Evolutionary conservation across 1,140 invertebrate genomes (phyloP).

Genomic region (Drosophila erecta): DNA sequence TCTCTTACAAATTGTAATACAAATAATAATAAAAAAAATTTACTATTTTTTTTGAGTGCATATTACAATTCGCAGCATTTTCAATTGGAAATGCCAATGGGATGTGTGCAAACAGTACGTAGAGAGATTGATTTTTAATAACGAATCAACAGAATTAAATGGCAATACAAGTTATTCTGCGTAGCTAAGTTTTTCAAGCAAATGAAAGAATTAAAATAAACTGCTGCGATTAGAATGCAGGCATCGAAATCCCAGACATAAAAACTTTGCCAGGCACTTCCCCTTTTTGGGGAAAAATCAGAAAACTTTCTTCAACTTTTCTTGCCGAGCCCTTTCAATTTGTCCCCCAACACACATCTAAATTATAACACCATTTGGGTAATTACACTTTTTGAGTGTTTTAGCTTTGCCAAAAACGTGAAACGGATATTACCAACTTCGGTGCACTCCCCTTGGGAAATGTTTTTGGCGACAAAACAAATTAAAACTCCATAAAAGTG

Average conservation of each 20-base stretch:
- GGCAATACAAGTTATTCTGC: not conserved
- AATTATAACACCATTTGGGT: conserved; percentile 81
- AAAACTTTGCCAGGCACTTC: conserved; percentile 15
- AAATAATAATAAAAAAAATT: too few relatives aligned
- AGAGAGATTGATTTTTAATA: conserved; percentile 1
- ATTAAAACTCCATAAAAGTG: conserved; percentile 82
- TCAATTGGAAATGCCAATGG: not conserved
- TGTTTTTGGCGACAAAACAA: conserved; percentile 79
- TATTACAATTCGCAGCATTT: too few relatives aligned
- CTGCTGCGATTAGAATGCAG: conserved; percentile 6
- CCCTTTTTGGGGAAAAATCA: conserved; percentile 21
- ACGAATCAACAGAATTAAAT: conserved; percentile 21
- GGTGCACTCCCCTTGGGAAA: conserved; percentile 23
- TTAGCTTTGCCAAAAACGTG: conserved; percentile 58
- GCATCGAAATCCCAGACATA: conserved; percentile 1
- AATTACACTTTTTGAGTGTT: conserved; percentile 81
- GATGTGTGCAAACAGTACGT: not conserved
- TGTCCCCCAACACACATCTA: conserved; percentile 50
- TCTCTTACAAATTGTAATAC: too few relatives aligned
- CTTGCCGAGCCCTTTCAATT: conserved; percentile 50
- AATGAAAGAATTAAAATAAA: not conserved
- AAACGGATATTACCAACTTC: conserved; percentile 63
- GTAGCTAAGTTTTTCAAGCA: not conserved
- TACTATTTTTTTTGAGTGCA: too few relatives aligned
- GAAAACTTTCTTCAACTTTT: conserved; percentile 50